Base-by-base conservation (phyloP, 2,888 invertebrate genomes). In the Ophonus ardosiacus region DNA sequence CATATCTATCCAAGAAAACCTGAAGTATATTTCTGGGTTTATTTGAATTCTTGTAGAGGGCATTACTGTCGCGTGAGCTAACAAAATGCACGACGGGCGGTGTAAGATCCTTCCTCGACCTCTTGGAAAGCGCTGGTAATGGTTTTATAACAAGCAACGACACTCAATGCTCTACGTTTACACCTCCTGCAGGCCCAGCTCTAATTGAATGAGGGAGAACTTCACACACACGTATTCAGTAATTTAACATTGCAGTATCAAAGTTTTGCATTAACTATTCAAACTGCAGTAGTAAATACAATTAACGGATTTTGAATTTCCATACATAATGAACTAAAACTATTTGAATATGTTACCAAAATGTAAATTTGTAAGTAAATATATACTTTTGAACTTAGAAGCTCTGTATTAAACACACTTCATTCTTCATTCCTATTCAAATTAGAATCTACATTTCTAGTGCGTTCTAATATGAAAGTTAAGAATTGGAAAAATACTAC, bases 131-230 rank as follows among this genome's bases (percentile, higher is more conserved):
- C 21, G 56, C 79, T 61, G 61, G 61, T 79, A 79, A 57, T 79
- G 79, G 79, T 79, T 79, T 79, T 79, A 79, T 79, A 56, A 79
- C 79, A 61, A 79, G 79, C 79, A 59, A 59, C 24, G 31, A 40
- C 18, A 40, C 31, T 59, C 78, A 59, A 78, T 56, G 31, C 15
- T 21, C n/a, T 7, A 8, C 31, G 40, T 56, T 78, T 56, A 59
- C 57, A 59, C 21, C 38, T 59, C 79, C 79, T 13, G n/a, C 0
- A 24, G 15, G 18, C 59, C n/a, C 17, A 78, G 56, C 78, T 57
- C 24, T 78, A 57, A 78, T 57, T 78, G 57, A 51, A 76, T 56
- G 15, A 21, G 51, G 76, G 76, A 43, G 15, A 38, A 76, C 38
- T 13, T 71, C 40, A 71, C 40, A 71, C 59, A 51, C 43, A 51